Base-by-base conservation (phyloP, 2,888 invertebrate species). In the Leptura quadrifasciata region DNA sequence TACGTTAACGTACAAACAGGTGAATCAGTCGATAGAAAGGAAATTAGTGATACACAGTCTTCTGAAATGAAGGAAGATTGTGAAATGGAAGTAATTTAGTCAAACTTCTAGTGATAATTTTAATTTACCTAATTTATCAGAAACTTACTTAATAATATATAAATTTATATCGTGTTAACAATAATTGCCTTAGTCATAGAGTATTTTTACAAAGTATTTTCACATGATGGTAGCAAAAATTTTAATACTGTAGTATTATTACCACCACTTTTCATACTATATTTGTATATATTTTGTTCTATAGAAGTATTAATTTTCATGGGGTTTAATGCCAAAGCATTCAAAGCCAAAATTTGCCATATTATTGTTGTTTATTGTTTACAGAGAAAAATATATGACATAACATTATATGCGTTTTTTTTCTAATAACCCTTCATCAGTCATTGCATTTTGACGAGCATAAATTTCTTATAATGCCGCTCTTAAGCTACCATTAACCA, bases 271-370 rank as follows among this genome's bases (percentile, higher is more conserved):
- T 82, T 83, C 78, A 81, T 78, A 80, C 81, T 79, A 79, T 84
- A 82, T 81, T 81, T 82, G 79, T 81, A 81, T 78, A 76, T 80
- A 77, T 83, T 71, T 75, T 78, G 71, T 64, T 80, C 81, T 79
- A 77, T 72, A 76, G 82, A 84, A 83, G 84, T 84, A 85, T 86
- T 84, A 83, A 81, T 78, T 81, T 80, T 84, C 76, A 80, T 84
- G 86, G 87, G 88, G 86, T 87, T 88, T 86, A 88, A 89, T 89
- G 88, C 89, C 89, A 89, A 89, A 89, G 89, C 89, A 89, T 89
- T 88, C 88, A 89, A 89, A 87, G 89, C 89, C 89, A 89, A 89
- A 89, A 88, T 88, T 86, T 88, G 89, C 89, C 89, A 89, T 89
- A 88, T 86, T 87, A 87, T 88, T 87, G 87, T 88, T 87, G 87